A percentile compares a stretch with the other conserved stretches of the same genome.
Evolutionary conservation across 2,888 invertebrate species (phyloP).

Genomic region (Agelastica alni): DNA sequence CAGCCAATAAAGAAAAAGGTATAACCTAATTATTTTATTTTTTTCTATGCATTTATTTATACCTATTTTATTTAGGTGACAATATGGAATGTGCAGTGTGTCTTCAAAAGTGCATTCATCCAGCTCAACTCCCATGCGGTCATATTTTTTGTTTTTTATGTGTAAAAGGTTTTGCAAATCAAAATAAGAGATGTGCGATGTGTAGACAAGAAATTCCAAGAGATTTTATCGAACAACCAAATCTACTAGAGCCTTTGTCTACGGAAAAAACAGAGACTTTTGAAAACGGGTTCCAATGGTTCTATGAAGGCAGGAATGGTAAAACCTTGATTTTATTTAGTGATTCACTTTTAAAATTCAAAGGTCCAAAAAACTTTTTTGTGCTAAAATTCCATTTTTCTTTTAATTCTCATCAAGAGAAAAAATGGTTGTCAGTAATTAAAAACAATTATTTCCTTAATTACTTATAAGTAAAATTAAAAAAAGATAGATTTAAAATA

Average conservation of each 20-base stretch:
- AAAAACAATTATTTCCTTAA: too few species aligned
- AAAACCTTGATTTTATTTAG: slow-evolving; percentile 55
- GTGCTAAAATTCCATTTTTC: too few species aligned
- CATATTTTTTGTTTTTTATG: slow-evolving; percentile 96
- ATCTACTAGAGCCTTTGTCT: slow-evolving; percentile 65
- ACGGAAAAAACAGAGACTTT: slow-evolving; percentile 55
- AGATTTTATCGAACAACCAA: slow-evolving; percentile 85
- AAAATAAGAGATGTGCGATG: slow-evolving; percentile 89
- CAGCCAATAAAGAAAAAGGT: slow-evolving; percentile 19
- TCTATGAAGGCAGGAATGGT: slow-evolving; percentile 94
- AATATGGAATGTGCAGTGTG: slow-evolving; percentile 85
- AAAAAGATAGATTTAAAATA: too few species aligned
- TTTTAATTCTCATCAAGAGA: too few species aligned
- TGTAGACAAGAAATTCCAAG: slow-evolving; percentile 89
- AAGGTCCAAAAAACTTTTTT: too few species aligned
- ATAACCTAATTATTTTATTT: slow-evolving; percentile 6
- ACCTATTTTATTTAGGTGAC: slow-evolving; percentile 7
- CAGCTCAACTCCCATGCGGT: slow-evolving; percentile 91
- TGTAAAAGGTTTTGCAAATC: slow-evolving; percentile 89
- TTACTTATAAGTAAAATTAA: too few species aligned
- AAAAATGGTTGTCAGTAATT: too few species aligned
- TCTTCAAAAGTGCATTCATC: slow-evolving; percentile 86
- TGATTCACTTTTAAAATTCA: neutral
- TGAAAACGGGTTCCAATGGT: slow-evolving; percentile 87
- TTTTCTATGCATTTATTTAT: neutral